Percentiles rank a stretch among this genome's conserved stretches.
phyloP scores from a whole-genome alignment of 2,888 invertebrate species.

The Melinaea menophilus region DNA sequence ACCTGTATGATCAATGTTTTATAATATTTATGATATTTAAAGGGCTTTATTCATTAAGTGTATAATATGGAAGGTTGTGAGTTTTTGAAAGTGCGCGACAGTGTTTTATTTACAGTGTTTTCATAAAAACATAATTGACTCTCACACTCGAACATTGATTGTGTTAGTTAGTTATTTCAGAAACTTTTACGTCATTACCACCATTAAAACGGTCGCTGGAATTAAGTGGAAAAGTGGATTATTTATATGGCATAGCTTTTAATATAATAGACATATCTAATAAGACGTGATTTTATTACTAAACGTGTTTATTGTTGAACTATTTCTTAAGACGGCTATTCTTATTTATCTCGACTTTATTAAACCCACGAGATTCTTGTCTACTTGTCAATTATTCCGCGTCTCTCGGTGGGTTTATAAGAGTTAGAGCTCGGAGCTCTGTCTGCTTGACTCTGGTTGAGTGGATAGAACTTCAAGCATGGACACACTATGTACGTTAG shows the following conservation, averaged over 20 bases:
- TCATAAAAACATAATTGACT: constrained; percentile 1
- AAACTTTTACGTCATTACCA: constrained; percentile 5
- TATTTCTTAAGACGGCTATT: constrained; percentile 22
- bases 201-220: constrained; percentile 19
- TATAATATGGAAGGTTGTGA: constrained; percentile 33
- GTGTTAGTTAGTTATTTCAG: not conserved
- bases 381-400: constrained; percentile 26
- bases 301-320: constrained; percentile 37
- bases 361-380: constrained; percentile 22
- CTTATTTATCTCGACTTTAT: constrained; percentile 16
- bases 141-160: not conserved
- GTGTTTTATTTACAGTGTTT: constrained; percentile 12
- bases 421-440: constrained; percentile 11
- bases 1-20: constrained; percentile 26
- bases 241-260: constrained; percentile 43
- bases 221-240: constrained; percentile 12
- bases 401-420: constrained; percentile 20
- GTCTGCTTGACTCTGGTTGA: not conserved
- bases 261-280: constrained; percentile 65
- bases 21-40: constrained; percentile 27
- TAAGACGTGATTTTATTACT: constrained; percentile 57
- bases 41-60: constrained; percentile 33
- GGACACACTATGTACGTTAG: not conserved
- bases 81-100: constrained; percentile 28
- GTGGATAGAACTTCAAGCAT: not conserved